These are phyloP conservation scores for Apodemus sylvaticus DNA, from an alignment of 2,113 vertebrate species.

Conservation along the genomic window DNA sequence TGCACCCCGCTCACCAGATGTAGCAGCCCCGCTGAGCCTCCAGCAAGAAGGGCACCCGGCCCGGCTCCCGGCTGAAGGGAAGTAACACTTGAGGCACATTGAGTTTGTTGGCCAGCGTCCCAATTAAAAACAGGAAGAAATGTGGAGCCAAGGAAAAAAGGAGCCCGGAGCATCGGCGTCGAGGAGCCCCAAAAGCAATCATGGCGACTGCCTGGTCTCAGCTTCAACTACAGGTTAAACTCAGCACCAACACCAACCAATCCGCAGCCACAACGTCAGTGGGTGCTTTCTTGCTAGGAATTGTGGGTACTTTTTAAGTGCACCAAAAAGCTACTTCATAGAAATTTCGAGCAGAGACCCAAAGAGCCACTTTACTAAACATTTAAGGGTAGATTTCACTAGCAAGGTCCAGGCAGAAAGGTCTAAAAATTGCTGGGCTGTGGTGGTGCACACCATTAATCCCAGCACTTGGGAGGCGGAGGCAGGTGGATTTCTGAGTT, in stretches of 20 bases:
- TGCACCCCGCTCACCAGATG: constrained; percentile 74
- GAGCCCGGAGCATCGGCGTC: accelerated
- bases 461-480: no score
- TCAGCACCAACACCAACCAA: not conserved
- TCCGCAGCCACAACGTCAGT: not conserved
- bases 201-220: not conserved
- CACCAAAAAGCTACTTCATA: not conserved
- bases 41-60: constrained; percentile 78
- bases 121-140: not conserved
- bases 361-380: not conserved
- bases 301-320: constrained; percentile 26
- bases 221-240: not conserved
- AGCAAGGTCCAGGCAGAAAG: not conserved
- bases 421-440: no score
- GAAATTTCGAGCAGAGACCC: not conserved
- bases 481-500: no score
- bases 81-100: constrained; percentile 82
- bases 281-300: not conserved
- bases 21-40: constrained; percentile 83
- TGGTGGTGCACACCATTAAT: no score
- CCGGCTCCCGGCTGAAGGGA: constrained; percentile 73
- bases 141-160: accelerated
- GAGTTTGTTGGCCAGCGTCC: constrained; percentile 69
- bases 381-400: not conserved
- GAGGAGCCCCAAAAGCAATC: accelerated